Evolutionary conservation across 2,888 invertebrate genomes (phyloP).

Genomic region (Agrotis segetum): DNA sequence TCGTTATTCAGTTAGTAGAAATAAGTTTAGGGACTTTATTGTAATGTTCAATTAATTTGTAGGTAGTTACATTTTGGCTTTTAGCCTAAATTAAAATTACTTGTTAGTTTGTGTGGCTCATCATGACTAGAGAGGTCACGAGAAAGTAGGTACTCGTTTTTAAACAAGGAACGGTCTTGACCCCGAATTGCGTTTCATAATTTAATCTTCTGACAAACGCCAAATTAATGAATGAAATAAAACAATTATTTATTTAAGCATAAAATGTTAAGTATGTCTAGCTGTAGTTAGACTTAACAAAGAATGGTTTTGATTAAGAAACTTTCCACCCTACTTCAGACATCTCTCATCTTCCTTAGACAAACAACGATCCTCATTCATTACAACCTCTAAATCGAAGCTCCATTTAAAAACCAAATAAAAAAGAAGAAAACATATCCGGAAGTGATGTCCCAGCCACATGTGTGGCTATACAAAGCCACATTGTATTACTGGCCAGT

Average conservation of each 20-base stretch:
- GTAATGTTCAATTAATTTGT: too few relatives aligned
- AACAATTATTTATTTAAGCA: neutral
- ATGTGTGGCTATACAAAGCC: slow-evolving; percentile 58
- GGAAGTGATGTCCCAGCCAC: slow-evolving; percentile 50
- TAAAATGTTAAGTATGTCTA: neutral
- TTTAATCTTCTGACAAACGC: neutral
- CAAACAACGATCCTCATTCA: slow-evolving; percentile 35
- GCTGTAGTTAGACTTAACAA: neutral
- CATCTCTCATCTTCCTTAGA: neutral
- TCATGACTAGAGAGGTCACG: neutral
- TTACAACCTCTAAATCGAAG: slow-evolving; percentile 16
- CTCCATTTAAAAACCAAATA: slow-evolving; percentile 25
- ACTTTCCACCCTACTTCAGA: neutral
- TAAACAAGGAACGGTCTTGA: neutral
- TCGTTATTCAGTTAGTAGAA: slow-evolving; percentile 11
- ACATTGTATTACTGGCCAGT: slow-evolving; percentile 52
- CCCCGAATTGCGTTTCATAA: neutral
- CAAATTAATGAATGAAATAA: neutral
- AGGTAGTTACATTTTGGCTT: neutral
- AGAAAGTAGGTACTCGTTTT: neutral
- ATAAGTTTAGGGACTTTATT: neutral
- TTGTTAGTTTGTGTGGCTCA: too few relatives aligned
- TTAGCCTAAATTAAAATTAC: neutral
- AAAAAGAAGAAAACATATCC: slow-evolving; percentile 30
- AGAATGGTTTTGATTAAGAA: neutral